A percentile compares a stretch with the other conserved stretches of the same genome.
Conservation (phyloP, 2,113 vertebrate genomes). For the Lamprologus sp. region DNA sequence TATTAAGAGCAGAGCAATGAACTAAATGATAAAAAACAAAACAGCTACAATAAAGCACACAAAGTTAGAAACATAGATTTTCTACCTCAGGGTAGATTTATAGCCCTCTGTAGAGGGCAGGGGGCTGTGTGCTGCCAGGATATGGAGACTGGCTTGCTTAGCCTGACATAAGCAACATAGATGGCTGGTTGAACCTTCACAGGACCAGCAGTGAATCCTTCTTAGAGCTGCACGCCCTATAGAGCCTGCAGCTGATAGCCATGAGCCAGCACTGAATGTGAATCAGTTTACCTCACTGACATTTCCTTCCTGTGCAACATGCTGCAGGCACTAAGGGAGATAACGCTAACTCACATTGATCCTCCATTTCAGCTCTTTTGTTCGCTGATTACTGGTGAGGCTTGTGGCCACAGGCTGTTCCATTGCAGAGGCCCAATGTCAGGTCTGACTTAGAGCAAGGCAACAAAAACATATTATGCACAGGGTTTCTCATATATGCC, state of each 20-base stretch:
- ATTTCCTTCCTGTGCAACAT: slow-evolving; percentile 3
- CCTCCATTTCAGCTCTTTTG: slow-evolving; percentile 43
- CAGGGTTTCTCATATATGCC: slow-evolving; percentile 15
- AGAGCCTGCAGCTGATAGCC: background rate
- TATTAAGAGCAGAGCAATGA: background rate
- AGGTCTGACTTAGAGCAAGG: slow-evolving; percentile 37
- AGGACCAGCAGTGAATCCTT: background rate
- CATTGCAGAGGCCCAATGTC: slow-evolving; percentile 40
- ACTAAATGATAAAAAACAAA: background rate
- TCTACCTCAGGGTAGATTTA: background rate
- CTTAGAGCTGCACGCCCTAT: background rate
- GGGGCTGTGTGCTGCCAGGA: background rate
- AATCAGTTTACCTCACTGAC: slow-evolving; percentile 24
- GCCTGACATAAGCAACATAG: background rate
- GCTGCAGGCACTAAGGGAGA: slow-evolving; percentile 30
- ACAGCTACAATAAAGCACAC: background rate
- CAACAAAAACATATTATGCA: slow-evolving; percentile 1
- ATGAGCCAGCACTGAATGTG: slow-evolving; percentile 1
- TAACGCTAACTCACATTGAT: slow-evolving; percentile 59
- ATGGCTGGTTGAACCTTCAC: background rate
- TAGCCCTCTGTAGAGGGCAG: background rate
- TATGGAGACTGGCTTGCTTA: background rate
- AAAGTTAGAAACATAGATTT: background rate
- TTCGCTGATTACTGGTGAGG: slow-evolving; percentile 33
- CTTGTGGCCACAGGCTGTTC: slow-evolving; percentile 26